Evolutionary conservation across 2,888 invertebrate species (phyloP).

Genomic region (Pachydiplax longipennis): DNA sequence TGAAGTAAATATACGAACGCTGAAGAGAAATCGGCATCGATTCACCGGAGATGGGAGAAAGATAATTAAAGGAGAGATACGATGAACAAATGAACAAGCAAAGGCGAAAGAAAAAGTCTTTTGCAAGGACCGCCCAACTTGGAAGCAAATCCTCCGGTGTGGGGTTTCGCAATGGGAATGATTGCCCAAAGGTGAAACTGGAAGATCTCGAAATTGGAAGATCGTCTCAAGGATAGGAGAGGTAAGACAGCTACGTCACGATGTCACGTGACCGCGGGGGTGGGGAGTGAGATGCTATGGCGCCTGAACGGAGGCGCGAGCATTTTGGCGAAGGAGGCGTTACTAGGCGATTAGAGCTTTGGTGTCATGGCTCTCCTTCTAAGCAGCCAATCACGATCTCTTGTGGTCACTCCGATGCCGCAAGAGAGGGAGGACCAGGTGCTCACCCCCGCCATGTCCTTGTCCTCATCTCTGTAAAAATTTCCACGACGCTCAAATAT

Average conservation of each 20-base stretch:
- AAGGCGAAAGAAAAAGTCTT: too few species aligned
- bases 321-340: not conserved
- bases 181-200: not conserved
- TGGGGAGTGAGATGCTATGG: not conserved
- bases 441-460: not conserved
- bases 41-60: too few species aligned
- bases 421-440: not conserved
- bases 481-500: too few species aligned
- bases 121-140: too few species aligned
- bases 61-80: too few species aligned
- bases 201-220: not conserved
- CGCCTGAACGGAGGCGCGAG: not conserved
- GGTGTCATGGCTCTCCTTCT: not conserved
- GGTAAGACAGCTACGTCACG: not conserved
- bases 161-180: too few species aligned
- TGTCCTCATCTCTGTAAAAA: not conserved
- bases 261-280: not conserved
- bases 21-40: too few species aligned
- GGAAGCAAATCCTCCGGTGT: too few species aligned
- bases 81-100: too few species aligned
- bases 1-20: too few species aligned
- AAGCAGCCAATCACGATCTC: not conserved
- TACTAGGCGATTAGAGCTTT: not conserved
- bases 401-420: not conserved
- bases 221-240: not conserved